These are phyloP conservation scores for Coregonus suidteri DNA, from an alignment of 2,797 vertebrate species.

Conservation along the genomic window DNA sequence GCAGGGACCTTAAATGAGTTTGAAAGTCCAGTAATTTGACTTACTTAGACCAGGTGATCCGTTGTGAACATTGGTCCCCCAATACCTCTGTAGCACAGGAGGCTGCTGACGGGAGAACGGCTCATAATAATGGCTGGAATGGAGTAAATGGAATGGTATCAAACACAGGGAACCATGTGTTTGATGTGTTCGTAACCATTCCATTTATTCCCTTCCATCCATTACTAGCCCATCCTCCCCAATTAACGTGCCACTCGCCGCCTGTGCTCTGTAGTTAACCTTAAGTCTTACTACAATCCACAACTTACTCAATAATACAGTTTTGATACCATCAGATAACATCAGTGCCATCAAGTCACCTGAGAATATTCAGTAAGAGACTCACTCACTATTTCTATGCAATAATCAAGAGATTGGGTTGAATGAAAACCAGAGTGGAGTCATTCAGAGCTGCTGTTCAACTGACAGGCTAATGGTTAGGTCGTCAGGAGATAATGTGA, in stretches of 20 bases:
- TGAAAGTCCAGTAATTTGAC: background rate
- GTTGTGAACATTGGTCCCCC: background rate
- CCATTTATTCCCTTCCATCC: too few relatives aligned
- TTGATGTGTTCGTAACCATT: too few relatives aligned
- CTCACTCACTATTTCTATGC: background rate
- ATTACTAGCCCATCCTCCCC: too few relatives aligned
- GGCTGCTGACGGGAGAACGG: too few relatives aligned
- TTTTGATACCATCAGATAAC: background rate
- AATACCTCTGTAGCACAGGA: background rate
- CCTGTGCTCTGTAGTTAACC: background rate
- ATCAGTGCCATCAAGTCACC: too few relatives aligned
- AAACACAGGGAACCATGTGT: too few relatives aligned
- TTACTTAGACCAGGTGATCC: background rate
- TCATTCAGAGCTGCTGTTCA: background rate
- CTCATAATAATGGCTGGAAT: too few relatives aligned
- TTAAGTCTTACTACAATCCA: background rate
- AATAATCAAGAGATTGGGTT: background rate
- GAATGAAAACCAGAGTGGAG: background rate
- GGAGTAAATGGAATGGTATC: too few relatives aligned
- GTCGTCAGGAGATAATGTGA: background rate
- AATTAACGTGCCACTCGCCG: too few relatives aligned
- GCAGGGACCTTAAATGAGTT: background rate
- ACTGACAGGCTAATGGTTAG: background rate
- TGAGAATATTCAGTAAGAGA: background rate
- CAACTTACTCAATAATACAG: background rate